Conservation (phyloP, 2,113 vertebrate species). For the Cheilinus undulatus region DNA sequence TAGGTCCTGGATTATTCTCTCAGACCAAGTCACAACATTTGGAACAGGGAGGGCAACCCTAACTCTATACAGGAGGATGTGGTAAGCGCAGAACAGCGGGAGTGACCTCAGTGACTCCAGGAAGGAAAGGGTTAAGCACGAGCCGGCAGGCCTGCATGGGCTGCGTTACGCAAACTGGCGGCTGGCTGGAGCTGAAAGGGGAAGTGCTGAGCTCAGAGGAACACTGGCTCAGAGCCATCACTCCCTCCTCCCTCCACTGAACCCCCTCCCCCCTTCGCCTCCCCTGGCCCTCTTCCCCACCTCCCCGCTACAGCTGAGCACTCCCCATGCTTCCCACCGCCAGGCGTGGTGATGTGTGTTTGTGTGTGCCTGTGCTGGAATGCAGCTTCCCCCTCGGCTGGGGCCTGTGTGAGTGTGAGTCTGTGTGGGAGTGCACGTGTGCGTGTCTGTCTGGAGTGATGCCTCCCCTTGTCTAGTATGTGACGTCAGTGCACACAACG, state of each 20-base stretch:
- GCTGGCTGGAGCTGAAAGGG: conserved; percentile 81
- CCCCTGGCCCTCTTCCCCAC: conserved; percentile 55
- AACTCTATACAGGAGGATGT: too few relatives aligned
- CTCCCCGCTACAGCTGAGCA: conserved; percentile 91
- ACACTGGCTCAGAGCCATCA: conserved; percentile 76
- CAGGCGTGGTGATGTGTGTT: conserved; percentile 81
- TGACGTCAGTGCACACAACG: conserved; percentile 82
- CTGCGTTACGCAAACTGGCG: conserved; percentile 80
- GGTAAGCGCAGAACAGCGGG: conserved; percentile 43
- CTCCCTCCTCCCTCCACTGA: conserved; percentile 62
- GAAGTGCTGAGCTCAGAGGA: conserved; percentile 84
- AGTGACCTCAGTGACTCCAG: conserved; percentile 74
- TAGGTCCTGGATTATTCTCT: too few relatives aligned
- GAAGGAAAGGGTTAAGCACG: conserved; percentile 77
- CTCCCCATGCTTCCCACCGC: conserved; percentile 93
- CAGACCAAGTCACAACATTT: too few relatives aligned
- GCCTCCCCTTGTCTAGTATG: conserved; percentile 81
- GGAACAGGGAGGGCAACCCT: too few relatives aligned
- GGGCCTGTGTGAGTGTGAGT: conserved; percentile 53
- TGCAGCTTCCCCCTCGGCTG: conserved; percentile 77
- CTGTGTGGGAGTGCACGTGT: conserved; percentile 3
- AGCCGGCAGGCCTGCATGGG: conserved; percentile 68
- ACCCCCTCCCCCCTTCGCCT: conserved; percentile 4
- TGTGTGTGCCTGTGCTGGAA: conserved; percentile 80
- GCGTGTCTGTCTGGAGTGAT: conserved; percentile 79